Conservation (phyloP, 2,113 vertebrate species). For the Centropus bengalensis region DNA sequence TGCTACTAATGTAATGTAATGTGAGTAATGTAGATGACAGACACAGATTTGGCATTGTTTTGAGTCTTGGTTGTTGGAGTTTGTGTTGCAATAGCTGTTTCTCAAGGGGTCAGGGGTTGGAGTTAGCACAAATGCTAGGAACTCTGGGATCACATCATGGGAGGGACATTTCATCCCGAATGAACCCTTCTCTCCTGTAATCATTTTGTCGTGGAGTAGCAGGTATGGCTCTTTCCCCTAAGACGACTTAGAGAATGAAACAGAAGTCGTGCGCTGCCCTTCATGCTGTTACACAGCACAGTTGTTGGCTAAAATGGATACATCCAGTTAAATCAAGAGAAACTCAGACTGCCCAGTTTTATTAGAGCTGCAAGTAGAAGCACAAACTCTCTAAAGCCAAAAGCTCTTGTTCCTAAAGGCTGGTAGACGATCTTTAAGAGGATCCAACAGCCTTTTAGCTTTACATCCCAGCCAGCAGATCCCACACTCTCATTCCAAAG, state of each 20-base stretch:
- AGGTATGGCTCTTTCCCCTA: not conserved
- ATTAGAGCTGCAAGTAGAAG: not conserved
- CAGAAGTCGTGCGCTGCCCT: not conserved
- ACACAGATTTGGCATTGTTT: not conserved
- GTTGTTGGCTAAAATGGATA: not conserved
- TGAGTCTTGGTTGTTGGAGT: not conserved
- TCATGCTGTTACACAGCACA: rapidly evolving
- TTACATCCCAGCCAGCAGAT: rapidly evolving
- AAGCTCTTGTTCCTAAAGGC: not conserved
- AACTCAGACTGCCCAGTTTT: not conserved
- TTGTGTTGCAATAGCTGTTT: not conserved
- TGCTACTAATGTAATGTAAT: not conserved
- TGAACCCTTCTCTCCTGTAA: not conserved
- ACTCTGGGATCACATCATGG: rapidly evolving
- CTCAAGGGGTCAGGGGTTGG: not conserved
- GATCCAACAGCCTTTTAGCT: not conserved
- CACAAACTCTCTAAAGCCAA: not conserved
- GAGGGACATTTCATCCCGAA: not conserved
- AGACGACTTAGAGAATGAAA: not conserved
- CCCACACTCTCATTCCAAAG: rapidly evolving
- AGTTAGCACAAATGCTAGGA: not conserved
- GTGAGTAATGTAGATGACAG: not conserved
- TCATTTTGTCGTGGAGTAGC: not conserved
- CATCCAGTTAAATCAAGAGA: not conserved
- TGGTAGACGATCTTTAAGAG: not conserved